phyloP scores from a whole-genome alignment of 2,113 vertebrate genomes.

The Sciurus niger region DNA sequence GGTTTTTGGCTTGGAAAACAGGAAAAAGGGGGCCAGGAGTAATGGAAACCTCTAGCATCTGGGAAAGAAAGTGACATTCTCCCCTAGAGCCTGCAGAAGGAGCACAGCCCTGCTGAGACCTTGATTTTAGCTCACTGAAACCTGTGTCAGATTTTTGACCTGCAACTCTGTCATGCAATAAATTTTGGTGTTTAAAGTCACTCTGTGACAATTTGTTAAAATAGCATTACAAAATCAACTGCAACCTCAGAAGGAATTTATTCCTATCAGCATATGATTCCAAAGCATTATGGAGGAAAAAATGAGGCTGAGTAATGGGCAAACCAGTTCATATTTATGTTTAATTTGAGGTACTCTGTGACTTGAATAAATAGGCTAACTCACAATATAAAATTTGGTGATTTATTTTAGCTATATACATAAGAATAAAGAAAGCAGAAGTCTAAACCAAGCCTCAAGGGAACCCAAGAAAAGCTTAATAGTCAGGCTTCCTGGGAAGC shows the following conservation, averaged over 20 bases:
- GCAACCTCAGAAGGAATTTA: background rate
- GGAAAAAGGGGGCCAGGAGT: no score
- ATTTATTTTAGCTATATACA: background rate
- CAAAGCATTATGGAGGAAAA: background rate
- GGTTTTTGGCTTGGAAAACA: background rate
- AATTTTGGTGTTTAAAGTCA: background rate
- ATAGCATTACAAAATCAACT: background rate
- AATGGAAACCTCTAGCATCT: background rate
- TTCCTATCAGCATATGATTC: background rate
- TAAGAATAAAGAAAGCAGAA: background rate
- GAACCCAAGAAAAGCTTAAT: background rate
- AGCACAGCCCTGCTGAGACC: background rate
- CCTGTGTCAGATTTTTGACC: background rate
- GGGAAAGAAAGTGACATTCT: background rate
- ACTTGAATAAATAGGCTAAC: background rate
- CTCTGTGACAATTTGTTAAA: background rate
- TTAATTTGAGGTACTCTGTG: background rate
- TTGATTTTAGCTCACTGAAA: background rate
- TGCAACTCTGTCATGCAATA: background rate
- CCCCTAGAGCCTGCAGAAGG: no score
- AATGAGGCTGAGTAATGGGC: background rate
- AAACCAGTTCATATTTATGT: background rate
- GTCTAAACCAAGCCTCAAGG: background rate
- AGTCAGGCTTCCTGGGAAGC: background rate
- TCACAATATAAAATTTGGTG: background rate